Conservation (phyloP, 2,113 vertebrate species). For the Chamaea fasciata region DNA sequence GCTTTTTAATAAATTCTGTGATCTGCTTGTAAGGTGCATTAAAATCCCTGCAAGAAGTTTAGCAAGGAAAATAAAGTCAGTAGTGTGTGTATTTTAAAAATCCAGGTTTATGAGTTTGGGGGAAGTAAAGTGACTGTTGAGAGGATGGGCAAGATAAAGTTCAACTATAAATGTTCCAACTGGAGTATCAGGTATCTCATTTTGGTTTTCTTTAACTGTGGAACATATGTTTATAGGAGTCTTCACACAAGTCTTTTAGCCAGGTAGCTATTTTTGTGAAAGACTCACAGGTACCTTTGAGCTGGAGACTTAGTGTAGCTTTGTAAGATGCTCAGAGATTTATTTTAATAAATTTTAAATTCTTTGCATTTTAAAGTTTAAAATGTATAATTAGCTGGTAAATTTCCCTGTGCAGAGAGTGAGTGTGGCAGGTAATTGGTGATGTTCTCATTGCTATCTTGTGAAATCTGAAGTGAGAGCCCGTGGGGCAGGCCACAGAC, state of each 20-base stretch:
- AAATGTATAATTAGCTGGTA: not conserved
- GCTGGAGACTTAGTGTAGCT: not conserved
- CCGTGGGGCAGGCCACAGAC: not conserved
- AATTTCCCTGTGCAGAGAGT: not conserved
- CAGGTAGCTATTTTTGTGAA: not conserved
- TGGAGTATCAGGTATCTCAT: not conserved
- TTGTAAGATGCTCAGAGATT: not conserved
- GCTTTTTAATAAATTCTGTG: not conserved
- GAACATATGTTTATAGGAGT: not conserved
- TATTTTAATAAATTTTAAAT: not conserved
- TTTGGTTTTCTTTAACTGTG: not conserved
- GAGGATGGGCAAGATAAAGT: not conserved
- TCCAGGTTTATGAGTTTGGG: not conserved
- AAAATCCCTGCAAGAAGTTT: not conserved
- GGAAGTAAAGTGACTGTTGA: not conserved
- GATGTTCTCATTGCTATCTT: not conserved
- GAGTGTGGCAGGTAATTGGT: not conserved
- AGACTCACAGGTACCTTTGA: not conserved
- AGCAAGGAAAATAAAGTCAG: not conserved
- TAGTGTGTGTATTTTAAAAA: not conserved
- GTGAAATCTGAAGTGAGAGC: not conserved
- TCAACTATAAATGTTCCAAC: not conserved
- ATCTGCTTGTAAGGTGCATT: not conserved
- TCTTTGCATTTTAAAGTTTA: not conserved
- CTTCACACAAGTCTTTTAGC: not conserved